Evolutionary conservation across 2,888 invertebrate genomes (phyloP).

Genomic region (Drosophila rellima): DNA sequence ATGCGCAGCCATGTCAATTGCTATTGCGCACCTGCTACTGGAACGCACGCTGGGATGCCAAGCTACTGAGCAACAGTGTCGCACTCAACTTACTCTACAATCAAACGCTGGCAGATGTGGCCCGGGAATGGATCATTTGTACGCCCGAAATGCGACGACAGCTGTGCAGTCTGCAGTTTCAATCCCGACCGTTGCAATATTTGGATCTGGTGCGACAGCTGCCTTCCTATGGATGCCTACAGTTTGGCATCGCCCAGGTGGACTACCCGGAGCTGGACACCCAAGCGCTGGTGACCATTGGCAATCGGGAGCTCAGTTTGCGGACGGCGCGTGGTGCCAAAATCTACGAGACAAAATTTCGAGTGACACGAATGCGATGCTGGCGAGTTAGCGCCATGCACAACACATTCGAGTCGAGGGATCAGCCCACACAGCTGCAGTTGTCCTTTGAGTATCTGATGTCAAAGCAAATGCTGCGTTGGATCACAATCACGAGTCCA

Average conservation of each 20-base stretch:
- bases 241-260: slow-evolving; percentile 90
- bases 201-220: slow-evolving; percentile 93
- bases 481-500: slow-evolving; percentile 96
- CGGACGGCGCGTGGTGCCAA: slow-evolving; percentile 88
- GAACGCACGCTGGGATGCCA: slow-evolving; percentile 94
- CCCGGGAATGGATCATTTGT: slow-evolving; percentile 93
- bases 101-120: slow-evolving; percentile 94
- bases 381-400: slow-evolving; percentile 97
- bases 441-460: slow-evolving; percentile 98
- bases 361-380: slow-evolving; percentile 98
- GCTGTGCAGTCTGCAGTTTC: slow-evolving; percentile 90
- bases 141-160: slow-evolving; percentile 90
- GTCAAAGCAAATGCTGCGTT: slow-evolving; percentile 95
- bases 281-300: slow-evolving; percentile 92
- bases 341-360: slow-evolving; percentile 93
- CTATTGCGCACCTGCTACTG: slow-evolving; percentile 96
- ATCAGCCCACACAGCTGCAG: slow-evolving; percentile 87
- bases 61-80: slow-evolving; percentile 92
- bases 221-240: slow-evolving; percentile 95
- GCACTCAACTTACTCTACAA: slow-evolving; percentile 94
- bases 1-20: slow-evolving; percentile 92
- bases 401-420: slow-evolving; percentile 78
- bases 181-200: slow-evolving; percentile 95
- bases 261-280: slow-evolving; percentile 91
- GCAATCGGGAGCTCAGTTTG: slow-evolving; percentile 94